Evolutionary conservation across 2,888 invertebrate genomes (phyloP).

Genomic region (Amphipyra berbera): DNA sequence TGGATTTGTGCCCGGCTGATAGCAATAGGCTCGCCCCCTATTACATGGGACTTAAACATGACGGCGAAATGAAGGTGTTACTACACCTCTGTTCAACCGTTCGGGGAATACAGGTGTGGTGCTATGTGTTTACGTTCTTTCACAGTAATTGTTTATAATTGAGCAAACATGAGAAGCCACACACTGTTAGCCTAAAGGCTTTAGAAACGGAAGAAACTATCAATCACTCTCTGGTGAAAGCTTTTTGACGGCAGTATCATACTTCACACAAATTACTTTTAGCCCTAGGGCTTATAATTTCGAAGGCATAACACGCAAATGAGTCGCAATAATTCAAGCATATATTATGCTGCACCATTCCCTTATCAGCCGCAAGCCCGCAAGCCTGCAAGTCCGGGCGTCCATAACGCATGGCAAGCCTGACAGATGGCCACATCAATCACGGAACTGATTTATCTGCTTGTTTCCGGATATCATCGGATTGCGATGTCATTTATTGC

Average conservation of each 20-base stretch:
- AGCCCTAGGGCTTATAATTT: constrained; percentile 43
- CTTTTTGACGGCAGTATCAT: constrained; percentile 1
- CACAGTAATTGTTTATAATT: neutral
- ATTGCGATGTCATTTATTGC: constrained; percentile 31
- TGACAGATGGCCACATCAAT: constrained; percentile 52
- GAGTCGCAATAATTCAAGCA: constrained; percentile 36
- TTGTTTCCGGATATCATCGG: constrained; percentile 47
- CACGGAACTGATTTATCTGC: constrained; percentile 48
- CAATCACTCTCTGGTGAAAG: constrained; percentile 35
- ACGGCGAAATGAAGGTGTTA: too few relatives aligned
- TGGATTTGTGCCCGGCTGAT: too few relatives aligned
- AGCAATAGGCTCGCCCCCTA: too few relatives aligned
- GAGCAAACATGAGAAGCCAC: constrained; percentile 3
- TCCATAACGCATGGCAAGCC: constrained; percentile 36
- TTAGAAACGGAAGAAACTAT: constrained; percentile 21
- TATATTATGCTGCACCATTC: constrained; percentile 6
- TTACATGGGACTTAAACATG: too few relatives aligned
- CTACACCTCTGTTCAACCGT: too few relatives aligned
- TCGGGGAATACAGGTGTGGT: too few relatives aligned
- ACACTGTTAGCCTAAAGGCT: constrained; percentile 20
- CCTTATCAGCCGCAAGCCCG: constrained; percentile 28
- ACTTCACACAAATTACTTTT: constrained; percentile 22
- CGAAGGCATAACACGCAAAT: constrained; percentile 22
- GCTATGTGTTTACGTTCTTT: too few relatives aligned
- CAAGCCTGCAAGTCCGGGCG: constrained; percentile 1